Evolutionary conservation across 2,113 vertebrate genomes (phyloP), one percentile per base, ranked within the genome.

Genomic region (Apodemus sylvaticus): DNA sequence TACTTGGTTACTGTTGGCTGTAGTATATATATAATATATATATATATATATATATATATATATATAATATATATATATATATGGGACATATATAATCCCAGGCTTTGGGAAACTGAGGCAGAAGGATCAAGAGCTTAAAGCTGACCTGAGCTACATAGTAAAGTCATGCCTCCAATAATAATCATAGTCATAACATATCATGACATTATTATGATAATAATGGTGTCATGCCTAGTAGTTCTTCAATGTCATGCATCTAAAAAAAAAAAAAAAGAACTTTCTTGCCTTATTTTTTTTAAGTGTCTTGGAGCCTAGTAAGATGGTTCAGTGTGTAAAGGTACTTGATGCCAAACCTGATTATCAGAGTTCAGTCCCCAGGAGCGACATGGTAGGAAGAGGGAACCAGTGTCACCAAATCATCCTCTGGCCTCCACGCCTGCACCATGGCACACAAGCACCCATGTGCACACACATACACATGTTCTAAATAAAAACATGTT

Each of bases 221-320:
- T 88, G 22, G 48, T 96, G 77, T 14, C 51, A 39, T 70, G 77
- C 68, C 62, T 90, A 64, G 39, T 51, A n/a, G 53, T 91, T 95
- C 95, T 87, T 53, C 45, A 90, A 17, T 90, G 83, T 74, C 77
- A 68, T 92, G 74, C 16, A 77, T 76, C 66, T 10, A 92, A 88
- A 92, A 53, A 42, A 87, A 88, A 89, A 94, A 10, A 55, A 55
- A 9, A 51, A 51, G n/a, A n/a, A 45, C 12, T n/a, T 34, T 89
- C 51, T 79, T 86, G 39, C 20, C 42, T 92, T 92, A 55, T 92
- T 94, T 26, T 12, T 42, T 19, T 42, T 36, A 62, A 29, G 39
- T 31, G 39, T 85, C 39, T 45, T 31, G 26, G 58, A 45, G 39
- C 7, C 13, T 45, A 11, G 58, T 36, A 36, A 81, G 34, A n/a